Base-by-base conservation (phyloP, 2,888 invertebrate genomes). In the Calameuta filiformis region DNA sequence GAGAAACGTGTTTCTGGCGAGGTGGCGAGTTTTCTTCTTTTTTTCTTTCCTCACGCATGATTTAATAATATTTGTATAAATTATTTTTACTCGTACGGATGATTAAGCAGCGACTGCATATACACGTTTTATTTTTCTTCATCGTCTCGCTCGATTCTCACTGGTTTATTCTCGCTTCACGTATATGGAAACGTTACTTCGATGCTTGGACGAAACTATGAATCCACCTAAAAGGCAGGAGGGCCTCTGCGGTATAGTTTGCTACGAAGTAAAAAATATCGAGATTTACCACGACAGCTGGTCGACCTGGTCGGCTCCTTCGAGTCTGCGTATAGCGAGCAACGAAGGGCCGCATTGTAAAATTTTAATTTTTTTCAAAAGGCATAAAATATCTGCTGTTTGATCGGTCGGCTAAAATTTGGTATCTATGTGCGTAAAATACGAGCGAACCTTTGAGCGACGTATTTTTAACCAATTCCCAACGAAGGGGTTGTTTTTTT, bases 321-420 rank as follows among this genome's bases (percentile, higher is more conserved):
- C 71, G 71, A 31, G 71, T 71, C 71, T 71, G 71, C 31, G 34
- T 71, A 30, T 71, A 71, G 34, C 71, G 3, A 71, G 71, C 31
- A 31, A 34, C 71, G 74, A 77, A 77, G 77, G 77, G 77, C 77
- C 77, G 77, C 69, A 77, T 40, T 69, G 40, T 75, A 3, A 35
- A 23, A 34, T 34, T 30, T 6, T 1, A n/a, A 74, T 74, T 73
- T 34, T 35, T 73, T 73, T 73, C 6, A 35, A 2, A 15, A 23
- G 4, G 15, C 4, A 23, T 9, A 40, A 23, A 56, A 23, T 15
- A 9, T 6, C 1, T 4, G 23, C 1, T 2, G 1, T 6, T 56
- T 2, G 23, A 23, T 23, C 6, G 0, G 6, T 23, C 9, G 9
- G 40, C 12, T 0, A 1, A 15, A 40, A 56, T 23, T 56, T 40